These are phyloP conservation scores for Periophthalmus modestus DNA, from an alignment of 2,113 vertebrate genomes.

Conservation along the genomic window DNA sequence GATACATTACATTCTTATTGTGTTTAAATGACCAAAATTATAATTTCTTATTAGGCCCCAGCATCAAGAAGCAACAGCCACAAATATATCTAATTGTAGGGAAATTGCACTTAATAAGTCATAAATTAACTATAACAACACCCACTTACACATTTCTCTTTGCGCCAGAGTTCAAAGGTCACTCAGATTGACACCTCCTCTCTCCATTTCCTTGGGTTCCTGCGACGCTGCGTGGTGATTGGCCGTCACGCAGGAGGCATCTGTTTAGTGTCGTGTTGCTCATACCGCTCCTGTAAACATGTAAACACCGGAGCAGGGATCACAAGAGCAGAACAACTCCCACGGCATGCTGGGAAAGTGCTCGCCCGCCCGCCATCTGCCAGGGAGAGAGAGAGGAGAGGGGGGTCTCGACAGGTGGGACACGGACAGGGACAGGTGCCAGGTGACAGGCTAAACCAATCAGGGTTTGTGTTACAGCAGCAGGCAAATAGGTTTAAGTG, in stretches of 20 bases:
- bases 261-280: slow-evolving; percentile 16
- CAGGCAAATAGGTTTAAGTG: neutral
- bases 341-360: slow-evolving; percentile 32
- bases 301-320: slow-evolving; percentile 49
- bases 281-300: slow-evolving; percentile 24
- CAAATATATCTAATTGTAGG: too few species aligned
- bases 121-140: neutral
- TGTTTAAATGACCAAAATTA: too few species aligned
- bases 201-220: neutral
- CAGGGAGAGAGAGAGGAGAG: neutral
- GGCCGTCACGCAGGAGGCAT: slow-evolving; percentile 36
- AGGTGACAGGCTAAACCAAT: slow-evolving; percentile 6
- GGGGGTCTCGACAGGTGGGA: slow-evolving; percentile 28
- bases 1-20: too few species aligned
- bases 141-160: neutral
- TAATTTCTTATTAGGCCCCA: too few species aligned
- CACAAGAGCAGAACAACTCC: slow-evolving; percentile 40
- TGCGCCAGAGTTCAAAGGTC: slow-evolving; percentile 20
- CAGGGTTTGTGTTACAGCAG: neutral
- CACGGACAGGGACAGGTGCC: slow-evolving; percentile 17
- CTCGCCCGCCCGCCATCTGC: slow-evolving; percentile 51
- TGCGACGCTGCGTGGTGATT: neutral
- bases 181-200: neutral
- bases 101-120: neutral
- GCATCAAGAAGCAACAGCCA: too few species aligned